Base-by-base conservation (phyloP, 2,113 vertebrate species). In the Puntigrus tetrazona region DNA sequence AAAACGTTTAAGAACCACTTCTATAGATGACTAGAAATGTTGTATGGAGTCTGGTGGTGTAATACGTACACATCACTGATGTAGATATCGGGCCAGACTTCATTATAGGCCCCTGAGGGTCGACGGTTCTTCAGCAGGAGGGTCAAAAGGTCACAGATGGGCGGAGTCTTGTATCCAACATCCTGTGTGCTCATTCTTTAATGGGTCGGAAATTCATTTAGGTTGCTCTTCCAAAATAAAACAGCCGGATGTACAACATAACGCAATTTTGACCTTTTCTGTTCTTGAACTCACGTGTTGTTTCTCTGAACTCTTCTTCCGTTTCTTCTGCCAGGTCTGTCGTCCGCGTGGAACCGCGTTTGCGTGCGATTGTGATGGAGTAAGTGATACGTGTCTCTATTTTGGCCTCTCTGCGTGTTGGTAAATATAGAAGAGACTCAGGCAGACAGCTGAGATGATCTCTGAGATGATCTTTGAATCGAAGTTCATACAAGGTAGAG, bases 51-150 rank as follows among this genome's bases (percentile, higher is more conserved):
- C 31, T 31, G 9, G 7, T 69, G 31, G 65, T 11, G 2, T 69
- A 2, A 73, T 57, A 92, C 94, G 87, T 89, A 94, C 92, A 89
- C 91, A 29, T 95, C 88, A 82, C 93, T 91, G 55, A 95, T 84
- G 90, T 91, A 91, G 86, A 95, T 89, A 80, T 90, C 78, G 81
- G 92, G 92, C 93, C 93, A 95, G 88, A 95, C 93, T 89, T 93
- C 90, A 70, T 92, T 93, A 90, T 93, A 92, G 7, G 93, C 86
- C 79, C 91, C 91, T 1, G 91, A 90, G 82, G 92, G 89, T 34
- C 67, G 89, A 88, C 92, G 89, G 89, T 92, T 93, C 84, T 86
- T 91, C 89, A 94, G 87, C 90, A 95, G 92, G 87, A 93, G 91
- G 85, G 89, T 41, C 86, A 94, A 88, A 87, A 94, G 93, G 84